Percentiles rank a stretch among this genome's conserved stretches.
Conservation (phyloP, 2,888 invertebrate species). For the Xestoiulus laeticollis region DNA sequence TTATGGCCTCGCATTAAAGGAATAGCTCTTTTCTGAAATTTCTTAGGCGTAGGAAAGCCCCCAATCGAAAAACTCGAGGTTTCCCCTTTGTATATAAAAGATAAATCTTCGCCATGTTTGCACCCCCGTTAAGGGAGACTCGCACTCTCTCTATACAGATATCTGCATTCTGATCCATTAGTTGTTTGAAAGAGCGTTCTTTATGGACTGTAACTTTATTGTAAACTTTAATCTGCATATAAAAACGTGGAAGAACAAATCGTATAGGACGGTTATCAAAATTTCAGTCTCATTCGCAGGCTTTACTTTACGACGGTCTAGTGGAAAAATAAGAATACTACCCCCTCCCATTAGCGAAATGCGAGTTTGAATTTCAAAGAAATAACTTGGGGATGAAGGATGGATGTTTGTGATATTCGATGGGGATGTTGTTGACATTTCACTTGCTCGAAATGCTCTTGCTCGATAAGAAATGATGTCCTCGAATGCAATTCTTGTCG, state of each 20-base stretch:
- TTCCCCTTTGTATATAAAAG: background rate
- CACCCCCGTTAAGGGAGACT: slow-evolving; percentile 10
- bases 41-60: background rate
- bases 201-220: slow-evolving; percentile 39
- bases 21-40: background rate
- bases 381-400: background rate
- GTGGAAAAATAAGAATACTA: background rate
- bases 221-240: slow-evolving; percentile 36
- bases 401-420: background rate
- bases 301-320: background rate
- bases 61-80: background rate
- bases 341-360: background rate
- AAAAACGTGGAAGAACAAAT: slow-evolving; percentile 28
- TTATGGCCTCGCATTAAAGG: slow-evolving; percentile 5
- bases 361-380: background rate
- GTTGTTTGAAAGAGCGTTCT: background rate
- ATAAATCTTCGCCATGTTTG: slow-evolving; percentile 1
- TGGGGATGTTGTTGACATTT: background rate
- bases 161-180: background rate
- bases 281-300: background rate
- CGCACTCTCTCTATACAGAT: background rate
- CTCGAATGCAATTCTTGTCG: background rate
- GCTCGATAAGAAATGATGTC: background rate
- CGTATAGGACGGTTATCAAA: slow-evolving; percentile 3
- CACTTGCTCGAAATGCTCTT: background rate